Evolutionary conservation across 1,140 invertebrate species (phyloP), one percentile per base, ranked within the genome.

Genomic region (Muscidifurax raptorellus): DNA sequence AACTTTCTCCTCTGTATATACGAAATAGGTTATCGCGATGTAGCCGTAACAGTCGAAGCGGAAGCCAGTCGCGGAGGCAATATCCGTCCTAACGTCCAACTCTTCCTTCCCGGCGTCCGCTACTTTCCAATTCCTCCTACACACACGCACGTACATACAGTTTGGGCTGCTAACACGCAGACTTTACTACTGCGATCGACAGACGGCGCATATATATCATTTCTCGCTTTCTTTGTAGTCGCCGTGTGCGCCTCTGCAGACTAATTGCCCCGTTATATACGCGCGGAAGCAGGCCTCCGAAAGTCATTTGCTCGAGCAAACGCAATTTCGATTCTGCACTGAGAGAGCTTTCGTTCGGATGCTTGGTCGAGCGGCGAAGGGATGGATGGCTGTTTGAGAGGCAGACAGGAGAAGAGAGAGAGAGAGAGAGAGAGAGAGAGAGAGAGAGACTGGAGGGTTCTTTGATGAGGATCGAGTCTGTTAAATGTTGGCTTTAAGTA

Each of bases 301-400:
- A 82, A 84, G 66, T 82, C 36, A 86, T 82, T 87, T 83, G 52
- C 40, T 25, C 44, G 67, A 36, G 83, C 28, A 84, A 80, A 84
- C 77, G 72, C 64, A 82, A 81, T 82, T 78, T 79, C 80, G 52
- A 82, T 79, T 79, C 30, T 59, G 52, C 52, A 47, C 44, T 15
- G 44, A 4, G 44, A 47, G 44, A 47, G 44, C 44, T 47, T 18
- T 59, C 22, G 52, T 59, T 59, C 52, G 22, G 52, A 7, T 59
- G 52, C 22, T 18, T 18, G 22, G 52, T 59, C 52, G 52, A 59
- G 52, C n/a, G n/a, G 52, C 5, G 52, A 59, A 59, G 52, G 52
- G 52, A 59, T 59, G 52, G 52, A 59, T 59, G 44, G 44, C 12
- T 47, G 52, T 59, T 59, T 59, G 52, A 59, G 52, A 59, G 52